A percentile compares a stretch with the other conserved stretches of the same genome.
Evolutionary conservation across 2,888 invertebrate species (phyloP).

Genomic region (Eutolmus rufibarbis): DNA sequence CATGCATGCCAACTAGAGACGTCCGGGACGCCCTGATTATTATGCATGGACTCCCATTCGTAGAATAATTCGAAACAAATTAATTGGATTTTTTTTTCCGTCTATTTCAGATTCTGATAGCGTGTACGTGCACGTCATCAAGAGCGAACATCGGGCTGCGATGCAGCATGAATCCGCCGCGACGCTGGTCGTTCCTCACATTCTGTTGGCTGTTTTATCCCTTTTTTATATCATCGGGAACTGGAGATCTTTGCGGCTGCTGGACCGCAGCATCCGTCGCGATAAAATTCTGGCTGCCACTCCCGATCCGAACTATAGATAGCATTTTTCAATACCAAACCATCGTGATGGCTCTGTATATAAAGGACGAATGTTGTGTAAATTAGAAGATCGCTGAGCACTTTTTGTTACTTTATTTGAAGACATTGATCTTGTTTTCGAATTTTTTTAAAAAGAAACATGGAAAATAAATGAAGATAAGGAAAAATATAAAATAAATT

Average conservation of each 20-base stretch:
- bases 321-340: slow-evolving; percentile 22
- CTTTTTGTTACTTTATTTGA: slow-evolving; percentile 9
- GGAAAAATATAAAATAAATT: neutral
- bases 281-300: slow-evolving; percentile 1
- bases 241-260: neutral
- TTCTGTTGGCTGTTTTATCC: slow-evolving; percentile 52
- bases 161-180: slow-evolving; percentile 66
- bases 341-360: neutral
- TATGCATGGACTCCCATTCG: slow-evolving; percentile 12
- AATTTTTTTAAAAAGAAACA: neutral
- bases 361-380: slow-evolving; percentile 5
- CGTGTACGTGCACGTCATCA: slow-evolving; percentile 83
- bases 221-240: slow-evolving; percentile 46
- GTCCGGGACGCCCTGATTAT: neutral
- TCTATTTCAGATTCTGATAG: slow-evolving; percentile 74
- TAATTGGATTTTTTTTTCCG: slow-evolving; percentile 18
- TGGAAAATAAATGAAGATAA: neutral
- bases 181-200: slow-evolving; percentile 55
- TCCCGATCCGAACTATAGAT: slow-evolving; percentile 1
- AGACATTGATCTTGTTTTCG: neutral
- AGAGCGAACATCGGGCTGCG: slow-evolving; percentile 74
- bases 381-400: neutral
- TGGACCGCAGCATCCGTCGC: neutral
- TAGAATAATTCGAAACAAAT: slow-evolving; percentile 30
- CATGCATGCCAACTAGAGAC: neutral